These are phyloP conservation scores for Palythoa caribaeorum DNA, from an alignment of 92 coral and sea anemone species.

Conservation along the genomic window DNA sequence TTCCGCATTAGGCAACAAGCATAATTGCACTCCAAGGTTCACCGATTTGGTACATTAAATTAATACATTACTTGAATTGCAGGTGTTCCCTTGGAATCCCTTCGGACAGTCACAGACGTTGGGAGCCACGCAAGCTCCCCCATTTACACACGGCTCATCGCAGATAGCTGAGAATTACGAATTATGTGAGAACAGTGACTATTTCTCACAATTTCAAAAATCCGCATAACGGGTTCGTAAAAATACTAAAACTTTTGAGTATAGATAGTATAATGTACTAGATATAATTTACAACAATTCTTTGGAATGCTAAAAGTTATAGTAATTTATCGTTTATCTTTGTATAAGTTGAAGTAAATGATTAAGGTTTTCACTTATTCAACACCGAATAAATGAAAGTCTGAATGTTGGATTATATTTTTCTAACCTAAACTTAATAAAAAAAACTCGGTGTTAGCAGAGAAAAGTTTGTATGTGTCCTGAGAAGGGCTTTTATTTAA, in stretches of 20 bases:
- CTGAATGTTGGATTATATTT: too few relatives aligned
- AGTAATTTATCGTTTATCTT: too few relatives aligned
- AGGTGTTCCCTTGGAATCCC: conserved; percentile 56
- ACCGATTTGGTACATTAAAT: background rate
- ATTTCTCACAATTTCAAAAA: background rate
- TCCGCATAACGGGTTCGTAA: background rate
- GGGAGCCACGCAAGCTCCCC: conserved; percentile 72
- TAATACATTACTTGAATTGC: conserved; percentile 55
- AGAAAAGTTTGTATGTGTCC: background rate
- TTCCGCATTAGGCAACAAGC: too few relatives aligned
- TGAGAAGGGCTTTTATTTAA: background rate
- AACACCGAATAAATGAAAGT: too few relatives aligned
- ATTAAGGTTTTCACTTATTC: too few relatives aligned
- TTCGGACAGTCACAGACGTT: conserved; percentile 53
- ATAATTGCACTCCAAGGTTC: too few relatives aligned
- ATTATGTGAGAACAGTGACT: too few relatives aligned
- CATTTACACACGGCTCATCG: conserved; percentile 63
- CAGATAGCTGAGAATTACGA: conserved; percentile 49
- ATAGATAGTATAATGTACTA: background rate
- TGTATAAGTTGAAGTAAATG: too few relatives aligned
- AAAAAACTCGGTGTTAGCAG: background rate
- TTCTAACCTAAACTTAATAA: too few relatives aligned
- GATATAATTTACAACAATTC: too few relatives aligned
- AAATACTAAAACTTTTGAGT: background rate
- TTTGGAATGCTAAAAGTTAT: too few relatives aligned